Evolutionary conservation across 2,797 vertebrate species (phyloP), one percentile per base, ranked within the genome.

Genomic region (Argentina silus): DNA sequence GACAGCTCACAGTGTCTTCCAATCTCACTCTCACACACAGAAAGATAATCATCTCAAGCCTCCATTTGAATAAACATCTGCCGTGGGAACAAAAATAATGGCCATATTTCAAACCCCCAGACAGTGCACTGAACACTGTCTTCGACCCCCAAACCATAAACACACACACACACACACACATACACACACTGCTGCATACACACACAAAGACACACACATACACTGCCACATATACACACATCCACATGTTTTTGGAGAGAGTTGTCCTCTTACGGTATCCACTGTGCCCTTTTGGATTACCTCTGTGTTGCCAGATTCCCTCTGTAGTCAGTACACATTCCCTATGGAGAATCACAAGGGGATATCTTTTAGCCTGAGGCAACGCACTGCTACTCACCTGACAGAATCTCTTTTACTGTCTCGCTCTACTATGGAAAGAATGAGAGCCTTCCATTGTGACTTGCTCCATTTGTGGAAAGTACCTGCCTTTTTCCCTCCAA

Each of bases 401-500:
- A 74, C 71, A 81, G 48, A 12, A 23, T 36, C 55, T 74, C 10
- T 47, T 36, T 81, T 81, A 85, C 73, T 86, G 50, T 73, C 81
- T 64, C 63, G 70, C 71, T 73, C 67, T 70, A 11, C 36, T 63
- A 60, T 85, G 85, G 87, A 92, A 93, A 88, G 73, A 91, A 85
- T 77, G 76, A 90, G 80, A 75, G 70, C 55, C 66, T 43, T 81
- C 73, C 86, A 79, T 85, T 82, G 82, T 89, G 83, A 80, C 72
- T 86, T 67, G 61, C 76, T 84, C 82, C 74, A 73, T 81, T 53
- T 71, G 75, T 88, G 89, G 84, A 91, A 93, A 90, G 76, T 83
- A 84, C 79, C 78, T 68, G 76, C 72, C 73, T 84, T 85, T n/a
- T 86, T 79, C 76, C 81, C 68, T 87, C 84, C 81, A 85, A 86